These are phyloP conservation scores for Vesta saturnalis DNA, from an alignment of 2,888 invertebrate species.

Conservation along the genomic window DNA sequence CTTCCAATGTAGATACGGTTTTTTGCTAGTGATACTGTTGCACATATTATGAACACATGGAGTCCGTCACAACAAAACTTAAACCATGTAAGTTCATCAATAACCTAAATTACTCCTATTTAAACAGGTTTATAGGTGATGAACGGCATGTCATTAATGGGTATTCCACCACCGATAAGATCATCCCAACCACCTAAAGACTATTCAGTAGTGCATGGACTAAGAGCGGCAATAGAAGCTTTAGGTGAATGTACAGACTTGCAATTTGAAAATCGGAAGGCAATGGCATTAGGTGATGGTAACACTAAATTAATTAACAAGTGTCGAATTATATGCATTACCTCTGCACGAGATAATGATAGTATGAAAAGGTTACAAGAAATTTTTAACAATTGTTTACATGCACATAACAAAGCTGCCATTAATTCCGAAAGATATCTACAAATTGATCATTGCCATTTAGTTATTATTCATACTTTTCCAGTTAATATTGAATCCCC, in stretches of 20 bases:
- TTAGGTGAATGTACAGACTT: slow-evolving; percentile 83
- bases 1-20: slow-evolving; percentile 83
- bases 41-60: slow-evolving; percentile 89
- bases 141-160: slow-evolving; percentile 84
- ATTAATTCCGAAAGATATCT: slow-evolving; percentile 71
- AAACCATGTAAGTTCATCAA: slow-evolving; percentile 78
- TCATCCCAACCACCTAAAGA: slow-evolving; percentile 69
- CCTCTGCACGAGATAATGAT: slow-evolving; percentile 86
- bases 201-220: slow-evolving; percentile 81
- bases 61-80: slow-evolving; percentile 84
- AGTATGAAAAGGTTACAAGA: slow-evolving; percentile 88
- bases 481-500: slow-evolving; percentile 83
- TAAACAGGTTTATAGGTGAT: slow-evolving; percentile 68
- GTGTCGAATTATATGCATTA: slow-evolving; percentile 91
- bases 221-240: slow-evolving; percentile 87
- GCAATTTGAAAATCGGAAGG: slow-evolving; percentile 69
- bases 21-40: slow-evolving; percentile 87
- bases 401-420: slow-evolving; percentile 82
- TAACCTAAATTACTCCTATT: neutral
- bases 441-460: slow-evolving; percentile 86
- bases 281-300: slow-evolving; percentile 61
- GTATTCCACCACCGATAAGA: slow-evolving; percentile 73
- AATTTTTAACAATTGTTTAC: slow-evolving; percentile 82
- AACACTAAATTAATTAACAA: slow-evolving; percentile 63
- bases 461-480: slow-evolving; percentile 89